Evolutionary conservation across 2,113 vertebrate genomes (phyloP).

Genomic region (Sisor rabdophorus): DNA sequence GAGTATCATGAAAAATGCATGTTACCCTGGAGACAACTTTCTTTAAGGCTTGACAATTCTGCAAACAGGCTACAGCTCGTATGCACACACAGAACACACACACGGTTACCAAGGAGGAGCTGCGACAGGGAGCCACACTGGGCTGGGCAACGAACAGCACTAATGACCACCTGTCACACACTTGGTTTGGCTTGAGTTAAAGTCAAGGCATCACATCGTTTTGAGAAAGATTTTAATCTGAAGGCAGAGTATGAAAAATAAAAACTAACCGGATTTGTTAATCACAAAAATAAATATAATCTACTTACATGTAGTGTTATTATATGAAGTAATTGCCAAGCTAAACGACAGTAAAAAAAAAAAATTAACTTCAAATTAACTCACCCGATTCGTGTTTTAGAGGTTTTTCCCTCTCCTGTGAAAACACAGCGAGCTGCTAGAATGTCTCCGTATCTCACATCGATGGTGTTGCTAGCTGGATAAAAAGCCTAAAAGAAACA

Average conservation of each 20-base stretch:
- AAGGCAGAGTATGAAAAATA: constrained; percentile 10
- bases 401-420: constrained; percentile 83
- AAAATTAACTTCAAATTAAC: constrained; percentile 34
- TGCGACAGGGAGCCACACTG: constrained; percentile 38
- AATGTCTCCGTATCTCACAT: constrained; percentile 80
- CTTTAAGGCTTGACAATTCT: constrained; percentile 45
- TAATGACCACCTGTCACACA: constrained; percentile 38
- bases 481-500: constrained; percentile 85
- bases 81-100: constrained; percentile 14
- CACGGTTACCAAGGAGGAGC: constrained; percentile 42
- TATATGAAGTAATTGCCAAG: not conserved
- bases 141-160: constrained; percentile 20
- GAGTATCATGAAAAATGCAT: constrained; percentile 57
- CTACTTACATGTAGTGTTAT: not conserved
- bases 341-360: not conserved
- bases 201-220: constrained; percentile 4
- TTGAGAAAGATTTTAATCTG: not conserved
- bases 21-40: constrained; percentile 47
- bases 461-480: constrained; percentile 73
- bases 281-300: not conserved
- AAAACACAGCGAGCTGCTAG: constrained; percentile 91
- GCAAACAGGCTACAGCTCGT: constrained; percentile 52
- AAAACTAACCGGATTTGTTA: constrained; percentile 19
- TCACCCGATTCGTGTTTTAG: constrained; percentile 88
- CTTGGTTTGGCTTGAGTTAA: not conserved